phyloP scores from a whole-genome alignment of 2,113 vertebrate species.

The Urocitellus parryii region DNA sequence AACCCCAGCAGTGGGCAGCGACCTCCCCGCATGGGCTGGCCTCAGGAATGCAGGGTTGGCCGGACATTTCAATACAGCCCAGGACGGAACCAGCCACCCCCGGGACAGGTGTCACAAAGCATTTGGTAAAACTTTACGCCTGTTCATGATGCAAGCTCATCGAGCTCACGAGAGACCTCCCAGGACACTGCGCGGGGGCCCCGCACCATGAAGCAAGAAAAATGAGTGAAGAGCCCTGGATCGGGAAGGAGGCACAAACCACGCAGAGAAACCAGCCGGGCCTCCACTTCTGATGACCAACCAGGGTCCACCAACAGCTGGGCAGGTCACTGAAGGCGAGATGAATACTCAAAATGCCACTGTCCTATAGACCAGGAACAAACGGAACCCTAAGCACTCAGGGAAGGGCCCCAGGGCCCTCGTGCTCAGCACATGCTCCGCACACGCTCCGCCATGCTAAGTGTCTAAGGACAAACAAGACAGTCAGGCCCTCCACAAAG shows the following conservation, averaged over 20 bases:
- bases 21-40: background rate
- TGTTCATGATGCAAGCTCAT: background rate
- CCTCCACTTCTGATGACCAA: background rate
- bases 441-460: no score
- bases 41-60: background rate
- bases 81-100: background rate
- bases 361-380: background rate
- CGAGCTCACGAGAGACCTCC: no score
- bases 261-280: fast-evolving
- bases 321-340: no score
- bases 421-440: no score
- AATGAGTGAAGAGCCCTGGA: no score
- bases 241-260: background rate
- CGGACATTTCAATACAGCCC: background rate
- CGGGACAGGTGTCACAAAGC: background rate
- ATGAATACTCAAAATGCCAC: background rate
- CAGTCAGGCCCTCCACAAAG: background rate
- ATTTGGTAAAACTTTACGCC: background rate
- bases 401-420: no score
- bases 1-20: background rate
- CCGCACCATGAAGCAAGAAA: background rate
- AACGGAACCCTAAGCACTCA: background rate
- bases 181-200: no score
- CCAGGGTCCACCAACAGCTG: background rate
- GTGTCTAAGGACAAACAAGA: background rate